Evolutionary conservation across 2,113 vertebrate species (phyloP).

Genomic region (Lampris megalopsis): DNA sequence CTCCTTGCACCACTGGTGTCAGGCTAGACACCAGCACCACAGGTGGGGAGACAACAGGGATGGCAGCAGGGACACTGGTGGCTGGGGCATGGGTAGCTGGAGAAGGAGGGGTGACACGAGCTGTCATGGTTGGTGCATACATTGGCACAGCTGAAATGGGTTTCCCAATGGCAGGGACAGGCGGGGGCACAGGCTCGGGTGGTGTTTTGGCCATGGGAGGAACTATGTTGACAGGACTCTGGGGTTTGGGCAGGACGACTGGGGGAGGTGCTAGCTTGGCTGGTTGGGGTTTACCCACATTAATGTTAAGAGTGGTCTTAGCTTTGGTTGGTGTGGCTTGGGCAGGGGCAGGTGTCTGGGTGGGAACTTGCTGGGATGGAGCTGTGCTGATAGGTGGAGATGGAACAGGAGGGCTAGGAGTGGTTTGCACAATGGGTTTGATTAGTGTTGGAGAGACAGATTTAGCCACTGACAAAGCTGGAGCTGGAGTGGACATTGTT

Average conservation of each 20-base stretch:
- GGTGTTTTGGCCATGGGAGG: conserved; percentile 51
- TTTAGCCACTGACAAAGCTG: conserved; percentile 43
- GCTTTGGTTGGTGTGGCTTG: conserved; percentile 67
- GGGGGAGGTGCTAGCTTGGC: conserved; percentile 70
- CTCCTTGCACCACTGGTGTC: conserved; percentile 76
- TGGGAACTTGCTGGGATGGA: conserved; percentile 8
- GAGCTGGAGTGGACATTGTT: conserved; percentile 55
- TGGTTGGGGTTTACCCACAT: conserved; percentile 69
- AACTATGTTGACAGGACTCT: conserved; percentile 68
- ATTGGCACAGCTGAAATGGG: conserved; percentile 84
- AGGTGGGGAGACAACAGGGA: conserved; percentile 60
- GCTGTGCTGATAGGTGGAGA: conserved; percentile 13
- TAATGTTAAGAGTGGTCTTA: conserved; percentile 82
- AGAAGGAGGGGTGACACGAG: conserved; percentile 39
- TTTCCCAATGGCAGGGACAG: conserved; percentile 78
- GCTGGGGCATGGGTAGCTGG: conserved; percentile 32
- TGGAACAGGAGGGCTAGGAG: conserved; percentile 8
- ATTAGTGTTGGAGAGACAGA: conserved; percentile 59
- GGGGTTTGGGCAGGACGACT: conserved; percentile 81
- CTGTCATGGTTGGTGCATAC: conserved; percentile 68
- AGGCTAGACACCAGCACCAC: conserved; percentile 82
- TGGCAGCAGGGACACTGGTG: conserved; percentile 39
- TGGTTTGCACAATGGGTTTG: conserved; percentile 23
- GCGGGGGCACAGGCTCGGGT: conserved; percentile 52
- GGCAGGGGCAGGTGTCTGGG: conserved; percentile 26